Percentiles rank a stretch among this genome's conserved stretches.
Conservation (phyloP, 1,140 invertebrate genomes). For the Ooceraea biroi region DNA sequence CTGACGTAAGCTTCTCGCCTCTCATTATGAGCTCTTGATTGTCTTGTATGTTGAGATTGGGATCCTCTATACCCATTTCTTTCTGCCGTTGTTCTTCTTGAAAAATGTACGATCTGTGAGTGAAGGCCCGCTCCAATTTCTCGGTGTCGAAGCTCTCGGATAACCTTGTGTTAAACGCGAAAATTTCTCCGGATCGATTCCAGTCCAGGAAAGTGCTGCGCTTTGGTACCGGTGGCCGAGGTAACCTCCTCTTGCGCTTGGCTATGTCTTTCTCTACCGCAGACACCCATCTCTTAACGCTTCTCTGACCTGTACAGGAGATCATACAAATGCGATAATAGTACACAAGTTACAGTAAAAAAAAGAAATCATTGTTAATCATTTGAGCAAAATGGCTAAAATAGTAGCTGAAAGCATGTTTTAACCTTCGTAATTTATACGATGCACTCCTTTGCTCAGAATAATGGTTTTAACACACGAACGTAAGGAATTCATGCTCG, state of each 20-base stretch:
- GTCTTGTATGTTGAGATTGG: conserved; percentile 87
- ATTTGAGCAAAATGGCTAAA: too few species aligned
- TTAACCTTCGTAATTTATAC: conserved; percentile 64
- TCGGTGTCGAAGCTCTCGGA: conserved; percentile 93
- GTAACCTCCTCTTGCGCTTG: conserved; percentile 81
- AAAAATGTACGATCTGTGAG: conserved; percentile 92
- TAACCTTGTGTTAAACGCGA: conserved; percentile 94
- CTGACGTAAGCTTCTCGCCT: conserved; percentile 88
- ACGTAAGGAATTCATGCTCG: conserved; percentile 68
- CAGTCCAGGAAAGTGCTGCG: conserved; percentile 91
- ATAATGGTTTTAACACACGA: conserved; percentile 33
- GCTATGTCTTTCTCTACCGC: conserved; percentile 86
- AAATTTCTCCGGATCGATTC: conserved; percentile 96
- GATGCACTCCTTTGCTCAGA: conserved; percentile 8
- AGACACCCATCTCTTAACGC: conserved; percentile 86
- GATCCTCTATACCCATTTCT: conserved; percentile 90
- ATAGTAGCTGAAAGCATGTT: not conserved
- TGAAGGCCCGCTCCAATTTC: conserved; percentile 92
- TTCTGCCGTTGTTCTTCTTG: conserved; percentile 89
- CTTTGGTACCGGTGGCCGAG: conserved; percentile 79
- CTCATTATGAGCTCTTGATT: conserved; percentile 90
- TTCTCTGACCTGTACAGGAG: conserved; percentile 74
- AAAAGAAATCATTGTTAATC: too few species aligned
- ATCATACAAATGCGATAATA: not conserved
- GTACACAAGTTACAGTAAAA: not conserved